These are phyloP conservation scores for Harpegnathos saltator DNA, from an alignment of 1,140 invertebrate genomes.

Conservation along the genomic window DNA sequence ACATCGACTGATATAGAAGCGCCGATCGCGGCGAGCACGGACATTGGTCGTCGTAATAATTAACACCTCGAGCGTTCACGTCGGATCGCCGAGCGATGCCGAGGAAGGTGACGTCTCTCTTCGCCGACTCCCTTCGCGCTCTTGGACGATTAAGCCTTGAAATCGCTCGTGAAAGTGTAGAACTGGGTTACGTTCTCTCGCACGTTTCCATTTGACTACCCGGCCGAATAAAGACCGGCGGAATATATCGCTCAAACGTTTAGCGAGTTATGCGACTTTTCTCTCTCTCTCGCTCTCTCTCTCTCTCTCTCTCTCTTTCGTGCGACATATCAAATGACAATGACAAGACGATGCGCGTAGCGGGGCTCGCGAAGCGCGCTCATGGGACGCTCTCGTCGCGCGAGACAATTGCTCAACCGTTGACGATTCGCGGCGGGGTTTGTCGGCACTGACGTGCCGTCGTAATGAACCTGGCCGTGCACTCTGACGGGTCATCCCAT, in stretches of 20 bases:
- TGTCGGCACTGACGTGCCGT: constrained; percentile 4
- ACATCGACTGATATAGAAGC: constrained; percentile 10
- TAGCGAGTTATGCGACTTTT: constrained; percentile 1
- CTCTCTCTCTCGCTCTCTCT: no score
- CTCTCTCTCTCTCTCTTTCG: no score
- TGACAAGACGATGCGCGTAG: background rate
- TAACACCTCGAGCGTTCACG: constrained; percentile 23
- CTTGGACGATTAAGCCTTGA: constrained; percentile 28
- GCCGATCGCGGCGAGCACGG: constrained; percentile 31
- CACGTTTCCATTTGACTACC: constrained; percentile 34
- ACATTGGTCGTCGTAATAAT: constrained; percentile 57
- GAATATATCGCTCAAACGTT: background rate
- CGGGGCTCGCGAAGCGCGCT: no score
- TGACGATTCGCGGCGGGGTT: background rate
- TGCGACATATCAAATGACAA: background rate
- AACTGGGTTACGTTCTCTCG: no score
- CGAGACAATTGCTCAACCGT: constrained; percentile 7
- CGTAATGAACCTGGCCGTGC: constrained; percentile 28
- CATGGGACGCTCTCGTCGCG: background rate
- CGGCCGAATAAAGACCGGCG: constrained; percentile 14
- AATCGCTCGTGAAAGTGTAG: constrained; percentile 14
- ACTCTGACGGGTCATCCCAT: constrained; percentile 54
- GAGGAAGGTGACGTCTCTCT: constrained; percentile 16
- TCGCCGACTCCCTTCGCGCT: background rate
- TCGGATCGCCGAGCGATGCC: constrained; percentile 12